phyloP scores from a whole-genome alignment of 2,888 invertebrate species.

The Saturnia pavonia region DNA sequence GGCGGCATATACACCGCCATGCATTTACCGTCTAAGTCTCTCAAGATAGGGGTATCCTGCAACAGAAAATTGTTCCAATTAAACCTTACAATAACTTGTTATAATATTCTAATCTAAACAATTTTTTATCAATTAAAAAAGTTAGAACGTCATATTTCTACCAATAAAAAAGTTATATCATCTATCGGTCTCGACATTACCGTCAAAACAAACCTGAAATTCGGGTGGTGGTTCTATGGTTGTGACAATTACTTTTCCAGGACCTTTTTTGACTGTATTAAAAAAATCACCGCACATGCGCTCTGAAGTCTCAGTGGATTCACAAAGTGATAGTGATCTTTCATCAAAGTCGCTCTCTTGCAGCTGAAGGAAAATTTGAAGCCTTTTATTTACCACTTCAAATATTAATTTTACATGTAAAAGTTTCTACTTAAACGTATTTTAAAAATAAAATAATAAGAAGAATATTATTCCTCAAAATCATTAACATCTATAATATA shows the following conservation, averaged over 20 bases:
- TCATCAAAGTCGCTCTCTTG: conserved; percentile 92
- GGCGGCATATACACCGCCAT: conserved; percentile 54
- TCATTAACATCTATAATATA: too few species aligned
- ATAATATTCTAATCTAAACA: background rate
- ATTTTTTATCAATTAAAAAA: background rate
- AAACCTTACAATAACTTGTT: background rate
- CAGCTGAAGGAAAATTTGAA: conserved; percentile 74
- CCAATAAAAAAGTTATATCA: background rate
- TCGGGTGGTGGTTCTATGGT: conserved; percentile 93
- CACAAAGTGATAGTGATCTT: conserved; percentile 88
- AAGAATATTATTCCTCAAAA: too few species aligned
- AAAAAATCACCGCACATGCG: conserved; percentile 91
- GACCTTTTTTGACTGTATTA: conserved; percentile 91
- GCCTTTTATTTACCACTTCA: background rate
- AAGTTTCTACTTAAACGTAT: too few species aligned
- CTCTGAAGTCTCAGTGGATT: conserved; percentile 89
- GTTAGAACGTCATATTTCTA: background rate
- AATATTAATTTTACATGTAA: too few species aligned
- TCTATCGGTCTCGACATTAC: background rate
- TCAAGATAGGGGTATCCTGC: conserved; percentile 63
- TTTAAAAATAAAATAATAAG: too few species aligned
- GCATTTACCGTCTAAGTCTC: conserved; percentile 44
- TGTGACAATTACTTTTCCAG: conserved; percentile 82
- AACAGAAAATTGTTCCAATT: conserved; percentile 35
- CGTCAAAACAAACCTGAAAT: conserved; percentile 83